Base-by-base conservation (phyloP, 2,888 invertebrate genomes). In the Pterobdella sp. region DNA sequence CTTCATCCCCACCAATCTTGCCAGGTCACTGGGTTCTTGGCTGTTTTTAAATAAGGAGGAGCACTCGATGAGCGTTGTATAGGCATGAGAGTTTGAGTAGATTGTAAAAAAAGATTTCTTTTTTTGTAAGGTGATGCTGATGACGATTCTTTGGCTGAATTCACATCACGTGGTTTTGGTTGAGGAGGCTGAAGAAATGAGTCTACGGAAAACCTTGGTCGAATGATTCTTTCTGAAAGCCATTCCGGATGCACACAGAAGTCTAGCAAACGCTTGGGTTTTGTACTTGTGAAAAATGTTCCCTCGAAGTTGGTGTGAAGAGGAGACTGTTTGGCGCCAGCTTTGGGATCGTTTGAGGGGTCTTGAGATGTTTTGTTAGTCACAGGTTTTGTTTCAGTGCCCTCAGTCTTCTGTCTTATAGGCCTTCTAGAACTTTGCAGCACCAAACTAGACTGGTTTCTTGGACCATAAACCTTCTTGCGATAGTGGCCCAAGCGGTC, bases 401-500 rank as follows among this genome's bases (percentile, higher is more conserved):
- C 10, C 10, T 42, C 18, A 7, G 10, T 42, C 18, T 42, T 42
- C n/a, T n/a, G n/a, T n/a, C n/a, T n/a, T n/a, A n/a, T n/a, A n/a
- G n/a, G n/a, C n/a, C n/a, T n/a, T 18, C 42, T 42, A 26, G 60
- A 26, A 56, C 14, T 7, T 56, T 56, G n/a, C n/a, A 56, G 60
- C 60, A 56, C 60, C 60, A 56, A 3, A 26, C 60, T 56, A 3
- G 60, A 56, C 60, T 56, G 60, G 60, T 56, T 56, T 3, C 60
- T 22, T 26, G 60, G 60, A 4, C 60, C 60, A 26, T 18, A 56
- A 3, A 56, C 60, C n/a, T 56, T 56, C 60, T 56, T 56, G 10
- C 60, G 60, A 26, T 56, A 56, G 60, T 56, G 60, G 60, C 60
- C 60, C 60, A 56, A 26, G n/a, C 60, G 60, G 60, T 56, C 60